Percentiles rank a stretch among this genome's conserved stretches.
These are phyloP conservation scores for Melitaea cinxia DNA, from an alignment of 1,140 invertebrate species.

Conservation along the genomic window DNA sequence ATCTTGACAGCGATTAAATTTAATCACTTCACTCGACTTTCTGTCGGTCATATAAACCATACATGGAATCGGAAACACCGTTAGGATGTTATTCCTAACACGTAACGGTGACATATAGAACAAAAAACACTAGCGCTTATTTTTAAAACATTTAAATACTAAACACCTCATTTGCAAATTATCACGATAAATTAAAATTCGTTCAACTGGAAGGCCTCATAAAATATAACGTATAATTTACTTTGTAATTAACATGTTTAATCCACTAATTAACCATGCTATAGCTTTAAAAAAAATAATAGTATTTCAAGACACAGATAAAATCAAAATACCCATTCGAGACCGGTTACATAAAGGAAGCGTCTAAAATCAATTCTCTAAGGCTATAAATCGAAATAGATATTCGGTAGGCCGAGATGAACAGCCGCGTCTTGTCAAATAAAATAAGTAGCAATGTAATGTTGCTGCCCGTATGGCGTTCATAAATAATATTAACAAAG, in stretches of 20 bases:
- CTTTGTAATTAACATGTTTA: slow-evolving; percentile 4
- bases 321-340: neutral
- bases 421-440: slow-evolving; percentile 1
- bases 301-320: slow-evolving; percentile 1
- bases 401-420: neutral
- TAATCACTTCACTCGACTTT: slow-evolving; percentile 43
- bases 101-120: slow-evolving; percentile 6
- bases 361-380: neutral
- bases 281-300: slow-evolving; percentile 4
- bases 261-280: slow-evolving; percentile 6
- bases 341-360: neutral
- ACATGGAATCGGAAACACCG: slow-evolving; percentile 22
- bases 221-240: neutral
- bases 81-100: slow-evolving; percentile 14
- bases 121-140: neutral
- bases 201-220: neutral
- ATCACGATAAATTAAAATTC: slow-evolving; percentile 9
- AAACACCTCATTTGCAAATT: slow-evolving; percentile 5
- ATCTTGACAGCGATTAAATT: slow-evolving; percentile 64
- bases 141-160: neutral
- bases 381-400: slow-evolving; percentile 4
- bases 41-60: slow-evolving; percentile 24
- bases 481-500: slow-evolving; percentile 61
- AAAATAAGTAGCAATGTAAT: slow-evolving; percentile 11
- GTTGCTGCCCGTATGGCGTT: slow-evolving; percentile 15